These are phyloP conservation scores for Eulemur mongoz DNA, from an alignment of 2,797 vertebrate genomes.

Conservation along the genomic window DNA sequence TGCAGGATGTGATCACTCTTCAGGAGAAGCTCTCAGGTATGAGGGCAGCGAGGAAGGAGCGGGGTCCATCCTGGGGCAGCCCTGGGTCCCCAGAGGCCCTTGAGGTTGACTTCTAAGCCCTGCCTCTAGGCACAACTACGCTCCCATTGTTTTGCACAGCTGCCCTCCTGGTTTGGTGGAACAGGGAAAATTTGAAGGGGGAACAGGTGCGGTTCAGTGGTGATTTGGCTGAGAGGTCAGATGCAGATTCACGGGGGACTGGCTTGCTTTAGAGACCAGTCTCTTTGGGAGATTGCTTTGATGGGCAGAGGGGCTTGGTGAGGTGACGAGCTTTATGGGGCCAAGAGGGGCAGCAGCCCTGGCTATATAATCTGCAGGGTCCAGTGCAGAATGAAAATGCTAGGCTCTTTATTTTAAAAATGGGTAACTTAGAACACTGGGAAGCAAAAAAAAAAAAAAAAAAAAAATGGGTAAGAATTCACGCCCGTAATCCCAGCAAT, in stretches of 20 bases:
- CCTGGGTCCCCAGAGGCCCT: neutral
- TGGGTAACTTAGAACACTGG: neutral
- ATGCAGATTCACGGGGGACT: neutral
- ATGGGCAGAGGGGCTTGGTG: neutral
- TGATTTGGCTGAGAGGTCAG: neutral
- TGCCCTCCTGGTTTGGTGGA: neutral
- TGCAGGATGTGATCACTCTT: constrained; percentile 93
- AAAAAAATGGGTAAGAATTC: neutral
- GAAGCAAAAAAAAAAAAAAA: too few relatives aligned
- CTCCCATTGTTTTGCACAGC: neutral
- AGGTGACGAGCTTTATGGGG: neutral
- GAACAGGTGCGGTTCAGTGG: neutral
- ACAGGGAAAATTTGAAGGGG: neutral
- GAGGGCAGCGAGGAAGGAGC: neutral
- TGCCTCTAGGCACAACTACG: neutral
- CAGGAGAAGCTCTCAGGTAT: constrained; percentile 87
- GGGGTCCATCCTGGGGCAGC: neutral
- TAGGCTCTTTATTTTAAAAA: neutral
- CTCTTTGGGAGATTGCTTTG: neutral
- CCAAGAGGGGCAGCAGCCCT: neutral
- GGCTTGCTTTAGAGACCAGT: neutral
- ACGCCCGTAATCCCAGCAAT: neutral
- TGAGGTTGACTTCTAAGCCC: neutral
- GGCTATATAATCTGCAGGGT: neutral
- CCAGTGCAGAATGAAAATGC: neutral